Base-by-base conservation (phyloP, 2,113 vertebrate genomes). In the Rhea pennata region DNA sequence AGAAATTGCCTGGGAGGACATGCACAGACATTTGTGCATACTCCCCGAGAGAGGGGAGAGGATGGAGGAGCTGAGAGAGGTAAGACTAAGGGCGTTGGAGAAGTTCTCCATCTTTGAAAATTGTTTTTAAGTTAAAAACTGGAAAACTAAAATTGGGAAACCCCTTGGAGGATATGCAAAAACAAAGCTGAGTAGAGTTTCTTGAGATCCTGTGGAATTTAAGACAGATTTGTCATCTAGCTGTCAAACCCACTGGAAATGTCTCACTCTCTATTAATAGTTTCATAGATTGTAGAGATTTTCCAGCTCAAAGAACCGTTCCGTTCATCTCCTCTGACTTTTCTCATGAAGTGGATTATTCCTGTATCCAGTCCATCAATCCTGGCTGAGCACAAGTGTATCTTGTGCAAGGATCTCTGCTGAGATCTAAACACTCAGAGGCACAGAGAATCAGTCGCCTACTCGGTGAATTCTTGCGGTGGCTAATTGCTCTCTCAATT, bases 261-360 rank as follows among this genome's bases (percentile, higher is more conserved):
- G 59, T 85, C 84, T 96, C 95, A 85, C 59, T 93, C 83, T 95
- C 91, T 96, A 93, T 94, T 93, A 96, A 94, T 87, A 96, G 74
- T 80, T 90, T 71, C 91, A 84, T 46, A 95, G 86, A 91, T 94
- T 94, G 87, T 20, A 88, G 78, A 92, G 72, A 80, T 86, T 96
- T 96, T 93, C 53, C 84, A 93, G 77, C 93, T 94, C 44, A 84
- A 91, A 96, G 92, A 86, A 93, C 74, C 87, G 64, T 79, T 91
- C 84, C 95, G 67, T 70, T 95, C 64, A 48, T 81, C 61, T 80
- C 46, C 75, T 20, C 51, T 81, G 64, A 42, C 62, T 42, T 82
- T 83, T 81, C 84, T 71, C 82, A 93, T 77, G 76, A 95, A 92
- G 89, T 48, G 39, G 51, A 21, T 72, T 91, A 62, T 89, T 92